Conservation (phyloP, 1,140 invertebrate species). For the Zaprionus tsacasi region DNA sequence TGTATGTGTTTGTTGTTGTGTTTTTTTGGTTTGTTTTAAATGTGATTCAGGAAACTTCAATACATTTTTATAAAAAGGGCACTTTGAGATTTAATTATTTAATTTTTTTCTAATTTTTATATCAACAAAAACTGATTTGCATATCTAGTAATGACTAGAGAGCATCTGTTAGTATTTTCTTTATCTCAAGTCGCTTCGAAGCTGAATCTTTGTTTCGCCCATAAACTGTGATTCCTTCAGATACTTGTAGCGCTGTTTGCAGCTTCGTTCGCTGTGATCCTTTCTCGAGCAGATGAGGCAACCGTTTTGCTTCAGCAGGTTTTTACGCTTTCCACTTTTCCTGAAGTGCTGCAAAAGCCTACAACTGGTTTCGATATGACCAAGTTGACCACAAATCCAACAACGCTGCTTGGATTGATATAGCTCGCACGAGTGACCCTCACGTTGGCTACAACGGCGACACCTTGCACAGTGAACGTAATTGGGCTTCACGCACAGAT, state of each 20-base stretch:
- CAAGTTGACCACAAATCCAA: slow-evolving; percentile 67
- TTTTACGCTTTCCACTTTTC: background rate
- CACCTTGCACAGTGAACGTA: slow-evolving; percentile 92
- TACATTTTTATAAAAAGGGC: background rate
- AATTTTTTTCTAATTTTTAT: too few species aligned
- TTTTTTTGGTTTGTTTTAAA: slow-evolving; percentile 8
- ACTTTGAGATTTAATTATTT: background rate
- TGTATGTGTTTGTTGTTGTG: slow-evolving; percentile 6
- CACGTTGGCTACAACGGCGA: slow-evolving; percentile 86
- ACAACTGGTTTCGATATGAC: slow-evolving; percentile 67
- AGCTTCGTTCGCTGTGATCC: slow-evolving; percentile 50
- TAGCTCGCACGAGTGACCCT: slow-evolving; percentile 59
- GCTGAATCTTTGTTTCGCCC: slow-evolving; percentile 22
- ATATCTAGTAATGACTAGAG: too few species aligned
- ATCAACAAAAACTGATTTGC: too few species aligned
- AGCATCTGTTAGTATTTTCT: too few species aligned
- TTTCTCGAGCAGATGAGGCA: slow-evolving; percentile 55
- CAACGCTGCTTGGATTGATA: slow-evolving; percentile 73
- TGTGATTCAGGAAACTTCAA: background rate
- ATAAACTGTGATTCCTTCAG: slow-evolving; percentile 56
- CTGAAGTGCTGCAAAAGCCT: slow-evolving; percentile 3
- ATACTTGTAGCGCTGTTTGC: slow-evolving; percentile 40
- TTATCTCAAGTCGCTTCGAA: background rate
- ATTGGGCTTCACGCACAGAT: slow-evolving; percentile 92
- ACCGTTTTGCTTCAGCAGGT: background rate